phyloP scores from a whole-genome alignment of 2,888 invertebrate species.

The Drosophila ustulata region DNA sequence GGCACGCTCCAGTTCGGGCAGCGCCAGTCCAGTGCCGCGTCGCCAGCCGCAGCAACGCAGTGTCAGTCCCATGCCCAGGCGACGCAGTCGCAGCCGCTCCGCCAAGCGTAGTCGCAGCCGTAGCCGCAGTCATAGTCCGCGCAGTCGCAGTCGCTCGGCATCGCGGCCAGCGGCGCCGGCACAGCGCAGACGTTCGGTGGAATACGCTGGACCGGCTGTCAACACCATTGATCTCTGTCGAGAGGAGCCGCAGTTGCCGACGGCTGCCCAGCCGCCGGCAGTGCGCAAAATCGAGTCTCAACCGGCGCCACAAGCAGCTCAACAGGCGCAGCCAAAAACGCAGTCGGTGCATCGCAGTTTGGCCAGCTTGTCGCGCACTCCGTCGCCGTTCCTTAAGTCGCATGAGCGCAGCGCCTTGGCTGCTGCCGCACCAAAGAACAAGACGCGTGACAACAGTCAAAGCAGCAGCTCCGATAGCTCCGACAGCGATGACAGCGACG shows the following conservation, averaged over 20 bases:
- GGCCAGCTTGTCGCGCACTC: conserved; percentile 92
- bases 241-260: conserved; percentile 62
- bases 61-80: conserved; percentile 51
- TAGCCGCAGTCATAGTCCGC: conserved; percentile 34
- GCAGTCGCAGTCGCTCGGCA: conserved; percentile 49
- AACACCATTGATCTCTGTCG: conserved; percentile 80
- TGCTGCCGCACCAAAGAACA: conserved; percentile 57
- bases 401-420: conserved; percentile 82
- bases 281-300: conserved; percentile 14
- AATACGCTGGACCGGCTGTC: conserved; percentile 72
- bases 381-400: conserved; percentile 91
- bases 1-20: conserved; percentile 50
- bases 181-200: conserved; percentile 73
- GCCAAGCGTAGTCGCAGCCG: conserved; percentile 41
- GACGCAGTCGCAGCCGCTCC: conserved; percentile 59
- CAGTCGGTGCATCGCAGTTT: conserved; percentile 53
- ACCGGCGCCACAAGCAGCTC: conserved; percentile 24
- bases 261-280: conserved; percentile 10
- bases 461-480: conserved; percentile 82
- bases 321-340: conserved; percentile 15
- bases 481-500: conserved; percentile 86
- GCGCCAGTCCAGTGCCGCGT: conserved; percentile 56
- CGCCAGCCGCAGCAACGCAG: conserved; percentile 62
- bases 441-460: conserved; percentile 56
- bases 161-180: conserved; percentile 18